Conservation (phyloP, 1,140 invertebrate species). For the Drosophila ambigua region DNA sequence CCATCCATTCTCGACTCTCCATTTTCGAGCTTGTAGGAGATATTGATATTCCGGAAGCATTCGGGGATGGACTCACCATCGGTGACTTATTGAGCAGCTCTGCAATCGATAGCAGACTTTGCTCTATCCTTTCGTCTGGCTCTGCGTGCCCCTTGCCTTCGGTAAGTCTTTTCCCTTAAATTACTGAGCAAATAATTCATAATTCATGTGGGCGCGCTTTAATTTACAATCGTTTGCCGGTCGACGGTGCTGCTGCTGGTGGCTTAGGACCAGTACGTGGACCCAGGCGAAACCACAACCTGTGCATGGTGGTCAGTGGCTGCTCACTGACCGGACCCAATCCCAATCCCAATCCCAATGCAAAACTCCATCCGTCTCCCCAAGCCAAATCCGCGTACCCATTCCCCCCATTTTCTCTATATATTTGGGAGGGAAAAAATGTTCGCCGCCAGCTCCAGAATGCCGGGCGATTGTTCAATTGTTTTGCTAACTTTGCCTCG, state of each 20-base stretch:
- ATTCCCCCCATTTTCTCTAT: conserved; percentile 16
- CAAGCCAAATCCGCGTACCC: conserved; percentile 15
- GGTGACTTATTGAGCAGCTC: not conserved
- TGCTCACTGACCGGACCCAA: conserved; percentile 43
- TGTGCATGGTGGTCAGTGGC: conserved; percentile 55
- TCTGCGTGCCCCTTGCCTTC: not conserved
- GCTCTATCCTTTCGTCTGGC: not conserved
- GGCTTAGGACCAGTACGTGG: not conserved
- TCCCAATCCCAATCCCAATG: conserved; percentile 30
- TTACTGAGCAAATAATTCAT: conserved; percentile 38
- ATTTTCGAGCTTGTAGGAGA: too few species aligned
- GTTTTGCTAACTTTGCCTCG: conserved; percentile 77
- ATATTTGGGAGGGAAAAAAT: conserved; percentile 15
- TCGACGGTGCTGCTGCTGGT: conserved; percentile 3
- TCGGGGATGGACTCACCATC: not conserved
- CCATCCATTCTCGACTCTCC: too few species aligned
- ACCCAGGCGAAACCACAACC: conserved; percentile 57
- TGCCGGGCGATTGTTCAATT: conserved; percentile 76
- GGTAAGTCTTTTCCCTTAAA: conserved; percentile 5
- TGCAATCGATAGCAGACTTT: conserved; percentile 1
- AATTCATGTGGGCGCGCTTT: conserved; percentile 27
- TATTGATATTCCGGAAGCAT: not conserved
- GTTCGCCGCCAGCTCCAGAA: conserved; percentile 65
- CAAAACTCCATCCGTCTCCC: not conserved
- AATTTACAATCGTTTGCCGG: conserved; percentile 43